These are phyloP conservation scores for Acronicta alni DNA, from an alignment of 2,888 invertebrate genomes.

Conservation along the genomic window DNA sequence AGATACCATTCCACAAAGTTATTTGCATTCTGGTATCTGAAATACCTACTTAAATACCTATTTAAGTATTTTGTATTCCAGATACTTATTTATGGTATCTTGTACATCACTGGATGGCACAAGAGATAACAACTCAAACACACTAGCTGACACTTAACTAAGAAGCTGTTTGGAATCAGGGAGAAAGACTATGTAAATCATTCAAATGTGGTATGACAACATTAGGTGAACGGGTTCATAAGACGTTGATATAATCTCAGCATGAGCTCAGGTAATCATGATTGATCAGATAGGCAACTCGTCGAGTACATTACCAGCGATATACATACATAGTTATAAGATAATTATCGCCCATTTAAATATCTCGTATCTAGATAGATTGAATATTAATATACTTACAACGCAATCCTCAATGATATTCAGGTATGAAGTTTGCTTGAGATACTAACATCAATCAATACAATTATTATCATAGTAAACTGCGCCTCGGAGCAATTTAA, in stretches of 20 bases:
- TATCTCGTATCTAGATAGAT: constrained; percentile 14
- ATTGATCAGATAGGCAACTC: constrained; percentile 44
- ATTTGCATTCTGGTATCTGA: too few relatives aligned
- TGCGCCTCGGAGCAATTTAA: too few relatives aligned
- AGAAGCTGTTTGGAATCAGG: too few relatives aligned
- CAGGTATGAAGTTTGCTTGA: background rate
- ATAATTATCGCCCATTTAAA: constrained; percentile 38
- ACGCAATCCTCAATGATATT: background rate
- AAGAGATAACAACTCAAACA: too few relatives aligned
- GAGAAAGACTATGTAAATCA: constrained; percentile 7
- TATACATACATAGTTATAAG: constrained; percentile 22
- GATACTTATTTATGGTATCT: too few relatives aligned
- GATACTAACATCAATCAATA: background rate
- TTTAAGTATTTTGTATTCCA: too few relatives aligned
- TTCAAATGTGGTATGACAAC: constrained; percentile 44
- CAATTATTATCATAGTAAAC: too few relatives aligned
- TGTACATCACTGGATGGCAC: too few relatives aligned
- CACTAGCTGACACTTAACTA: too few relatives aligned
- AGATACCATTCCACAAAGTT: too few relatives aligned
- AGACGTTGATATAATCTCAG: constrained; percentile 44
- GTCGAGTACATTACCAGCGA: constrained; percentile 18
- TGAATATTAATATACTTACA: constrained; percentile 18
- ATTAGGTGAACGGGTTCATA: constrained; percentile 40
- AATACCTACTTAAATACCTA: too few relatives aligned
- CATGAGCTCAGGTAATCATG: constrained; percentile 37